Base-by-base conservation (phyloP, 2,888 invertebrate genomes). In the Atrina japonica region DNA sequence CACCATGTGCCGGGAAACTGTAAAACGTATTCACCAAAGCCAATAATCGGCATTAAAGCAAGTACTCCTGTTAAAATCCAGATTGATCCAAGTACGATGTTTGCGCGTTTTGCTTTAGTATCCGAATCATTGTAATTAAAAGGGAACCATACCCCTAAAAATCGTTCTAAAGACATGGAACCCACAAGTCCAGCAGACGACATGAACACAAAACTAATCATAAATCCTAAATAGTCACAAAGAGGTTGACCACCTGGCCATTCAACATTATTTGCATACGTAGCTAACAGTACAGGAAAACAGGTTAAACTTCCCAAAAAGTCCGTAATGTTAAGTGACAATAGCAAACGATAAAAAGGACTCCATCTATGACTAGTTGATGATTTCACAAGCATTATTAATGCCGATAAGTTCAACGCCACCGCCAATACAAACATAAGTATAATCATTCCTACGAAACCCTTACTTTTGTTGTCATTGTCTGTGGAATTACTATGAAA, bases 1-100 rank as follows among this genome's bases (percentile, higher is more conserved):
- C 69, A 69, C 69, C 69, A 69, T 5, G 69, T 61, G 21, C 69
- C 69, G 1, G 69, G 69, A n/a, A 58, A 69, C 35, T 69, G 69
- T 5, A 55, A 7, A n/a, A 69, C 69, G 50, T 69, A 64, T 45
- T 59, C 56, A 1, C 61, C 61, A 6, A 69, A 56, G 0, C 69
- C 69, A 11, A 55, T 30, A 11, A 69, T 50, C 7, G 69, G 69
- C 2, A 61, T 27, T 25, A 55, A 40, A 14, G 69, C 40, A 16
- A 69, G n/a, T 18, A 40, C n/a, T 25, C 50, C 18, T 14, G 55
- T 47, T 18, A 58, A 18, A 7, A 29, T 30, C 61, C 61, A 61
- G 21, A 49, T 61, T 5, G 21, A n/a, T 3, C 41, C 35, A 6
- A 61, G 7, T 3, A 61, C 27, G 30, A 49, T n/a, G 14, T 41